Percentiles rank a stretch among this genome's conserved stretches.
phyloP scores from a whole-genome alignment of 30 jellyfish, hydroid and myxozoan genomes.

The Pseudorhiza aurosa region DNA sequence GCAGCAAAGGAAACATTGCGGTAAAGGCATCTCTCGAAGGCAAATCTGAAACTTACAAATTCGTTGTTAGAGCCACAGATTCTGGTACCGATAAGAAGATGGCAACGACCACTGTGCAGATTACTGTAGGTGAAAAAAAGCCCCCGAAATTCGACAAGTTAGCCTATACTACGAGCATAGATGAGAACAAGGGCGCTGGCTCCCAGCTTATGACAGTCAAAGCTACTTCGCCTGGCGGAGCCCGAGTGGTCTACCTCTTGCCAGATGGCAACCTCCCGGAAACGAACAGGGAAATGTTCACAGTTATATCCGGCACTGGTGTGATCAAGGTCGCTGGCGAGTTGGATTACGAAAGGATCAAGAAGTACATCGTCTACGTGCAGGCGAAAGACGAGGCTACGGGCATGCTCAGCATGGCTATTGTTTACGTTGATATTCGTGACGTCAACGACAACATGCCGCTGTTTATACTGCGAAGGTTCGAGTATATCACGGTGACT shows the following conservation, averaged over 20 bases:
- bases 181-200: constrained; percentile 81
- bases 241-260: constrained; percentile 69
- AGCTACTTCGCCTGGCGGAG: constrained; percentile 65
- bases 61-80: constrained; percentile 85
- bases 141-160: constrained; percentile 84
- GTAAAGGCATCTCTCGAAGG: constrained; percentile 60
- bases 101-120: constrained; percentile 73
- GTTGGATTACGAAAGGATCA: constrained; percentile 78
- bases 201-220: constrained; percentile 37
- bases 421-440: constrained; percentile 62
- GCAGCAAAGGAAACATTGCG: constrained; percentile 75
- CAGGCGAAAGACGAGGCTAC: constrained; percentile 82
- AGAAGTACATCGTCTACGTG: constrained; percentile 82
- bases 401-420: constrained; percentile 77
- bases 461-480: constrained; percentile 75
- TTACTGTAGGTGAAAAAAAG: constrained; percentile 54
- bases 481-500: constrained; percentile 87
- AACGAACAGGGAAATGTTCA: constrained; percentile 78
- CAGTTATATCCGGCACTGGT: constrained; percentile 86
- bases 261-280: constrained; percentile 85
- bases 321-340: constrained; percentile 77
- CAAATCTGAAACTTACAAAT: constrained; percentile 41
- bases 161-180: constrained; percentile 40
- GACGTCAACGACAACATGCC: constrained; percentile 97
- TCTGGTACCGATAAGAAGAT: constrained; percentile 52